Evolutionary conservation across 2,113 vertebrate genomes (phyloP).

Genomic region (Orycteropus afer): DNA sequence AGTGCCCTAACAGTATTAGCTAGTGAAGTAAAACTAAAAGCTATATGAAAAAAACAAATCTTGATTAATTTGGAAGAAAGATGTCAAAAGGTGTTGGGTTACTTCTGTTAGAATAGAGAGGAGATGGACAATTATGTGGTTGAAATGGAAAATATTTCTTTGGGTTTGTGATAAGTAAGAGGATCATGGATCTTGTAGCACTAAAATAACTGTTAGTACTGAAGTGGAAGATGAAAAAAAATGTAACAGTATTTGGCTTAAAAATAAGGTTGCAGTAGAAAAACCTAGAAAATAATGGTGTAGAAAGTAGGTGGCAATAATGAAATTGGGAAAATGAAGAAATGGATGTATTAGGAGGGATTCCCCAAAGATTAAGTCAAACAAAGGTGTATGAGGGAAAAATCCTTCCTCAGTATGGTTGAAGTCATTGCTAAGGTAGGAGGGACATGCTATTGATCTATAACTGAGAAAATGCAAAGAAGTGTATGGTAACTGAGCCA

Average conservation of each 20-base stretch:
- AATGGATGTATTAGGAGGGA: not conserved
- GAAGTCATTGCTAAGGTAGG: not conserved
- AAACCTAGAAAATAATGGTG: not conserved
- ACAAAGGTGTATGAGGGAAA: not conserved
- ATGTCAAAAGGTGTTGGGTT: not conserved
- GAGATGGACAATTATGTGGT: not conserved
- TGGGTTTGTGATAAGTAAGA: not conserved
- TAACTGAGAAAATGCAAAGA: not conserved
- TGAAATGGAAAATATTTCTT: not conserved
- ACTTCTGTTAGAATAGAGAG: not conserved
- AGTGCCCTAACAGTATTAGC: not conserved
- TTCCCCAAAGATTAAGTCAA: not conserved
- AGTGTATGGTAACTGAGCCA: rapidly evolving
- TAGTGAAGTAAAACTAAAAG: not conserved
- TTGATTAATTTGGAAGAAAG: not conserved
- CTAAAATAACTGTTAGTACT: not conserved
- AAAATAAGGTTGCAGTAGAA: not conserved
- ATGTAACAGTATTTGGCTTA: not conserved
- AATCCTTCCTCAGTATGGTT: rapidly evolving
- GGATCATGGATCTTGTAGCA: not conserved
- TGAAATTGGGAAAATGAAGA: not conserved
- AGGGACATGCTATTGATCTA: not conserved
- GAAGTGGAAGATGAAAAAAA: not conserved
- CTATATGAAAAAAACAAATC: not conserved
- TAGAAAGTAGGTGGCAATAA: not conserved